Evolutionary conservation across 2,113 vertebrate species (phyloP), one percentile per base, ranked within the genome.

Genomic region (Sinocyclocheilus grahami): DNA sequence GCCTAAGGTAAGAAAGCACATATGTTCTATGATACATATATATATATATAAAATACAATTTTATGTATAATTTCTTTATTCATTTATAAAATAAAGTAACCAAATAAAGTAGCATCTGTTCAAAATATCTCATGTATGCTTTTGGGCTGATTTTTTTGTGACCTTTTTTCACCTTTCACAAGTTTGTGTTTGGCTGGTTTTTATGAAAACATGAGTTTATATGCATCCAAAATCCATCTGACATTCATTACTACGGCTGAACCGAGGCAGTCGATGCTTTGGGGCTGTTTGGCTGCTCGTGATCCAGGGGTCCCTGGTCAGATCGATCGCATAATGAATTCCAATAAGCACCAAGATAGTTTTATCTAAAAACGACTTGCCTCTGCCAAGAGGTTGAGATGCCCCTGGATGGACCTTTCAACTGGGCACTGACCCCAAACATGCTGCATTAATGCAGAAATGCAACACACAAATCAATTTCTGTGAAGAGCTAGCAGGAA

Each of bases 241-340:
- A 33, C 16, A 71, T 48, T 9, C 46, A 82, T 82, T 22, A 53
- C 46, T 7, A 33, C 7, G 18, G 10, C 37, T 78, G 63, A 78
- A 46, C 55, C 4, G 22, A 71, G 42, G 14, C 42, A 71, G 11
- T 69, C 14, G 7, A 69, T 67, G 46, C 22, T 83, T 67, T 67
- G 30, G 22, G 27, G 60, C 60, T 77, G 60, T 69, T 77, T 76
- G 69, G 39, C 39, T 63, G 58, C 58, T 76, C 12, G 1, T 76
- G 13, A 12, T n/a, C 60, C 85, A 63, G 51, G 18, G 27, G 24
- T 33, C 60, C 24, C 27, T 84, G 33, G 24, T 7, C 71, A 87
- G 62, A 79, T 84, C 46, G 12, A 87, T 78, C 5, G 62, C n/a
- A 72, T 78, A 78, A 83, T 42, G 51, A 72, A 83, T 78, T 87